phyloP scores from a whole-genome alignment of 2,888 invertebrate genomes.

The Cheilosia grossa region DNA sequence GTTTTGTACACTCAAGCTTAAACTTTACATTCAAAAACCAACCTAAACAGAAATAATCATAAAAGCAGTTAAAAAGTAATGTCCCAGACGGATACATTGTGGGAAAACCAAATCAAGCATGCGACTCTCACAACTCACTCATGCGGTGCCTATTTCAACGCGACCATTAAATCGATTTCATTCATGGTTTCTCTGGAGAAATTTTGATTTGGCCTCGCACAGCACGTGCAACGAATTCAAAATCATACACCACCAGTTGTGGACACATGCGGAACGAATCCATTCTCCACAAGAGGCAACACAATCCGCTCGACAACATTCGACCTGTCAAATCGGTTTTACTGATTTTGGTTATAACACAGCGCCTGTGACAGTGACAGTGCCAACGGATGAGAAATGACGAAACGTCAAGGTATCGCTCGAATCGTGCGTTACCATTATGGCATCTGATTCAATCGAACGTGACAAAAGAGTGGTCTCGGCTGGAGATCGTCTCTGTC shows the following conservation, averaged over 20 bases:
- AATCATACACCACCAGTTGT: conserved; percentile 2
- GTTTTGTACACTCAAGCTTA: too few relatives aligned
- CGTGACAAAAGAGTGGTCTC: conserved; percentile 19
- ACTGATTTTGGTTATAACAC: conserved; percentile 34
- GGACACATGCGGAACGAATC: conserved; percentile 1
- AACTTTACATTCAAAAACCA: too few relatives aligned
- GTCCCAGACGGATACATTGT: neutral
- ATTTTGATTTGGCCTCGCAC: conserved; percentile 52
- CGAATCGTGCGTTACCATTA: conserved; percentile 5
- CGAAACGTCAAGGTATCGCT: conserved; percentile 38
- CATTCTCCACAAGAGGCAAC: conserved; percentile 29
- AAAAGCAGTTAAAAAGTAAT: neutral
- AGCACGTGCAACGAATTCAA: conserved; percentile 54
- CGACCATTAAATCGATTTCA: conserved; percentile 31
- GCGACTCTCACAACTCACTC: conserved; percentile 1
- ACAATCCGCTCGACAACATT: conserved; percentile 9
- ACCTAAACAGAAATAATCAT: too few relatives aligned
- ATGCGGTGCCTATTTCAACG: neutral
- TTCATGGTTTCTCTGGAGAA: conserved; percentile 65
- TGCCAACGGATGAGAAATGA: conserved; percentile 22
- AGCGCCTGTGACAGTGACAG: conserved; percentile 51
- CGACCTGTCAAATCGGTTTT: conserved; percentile 17
- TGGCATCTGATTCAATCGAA: conserved; percentile 27
- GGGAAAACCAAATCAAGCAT: conserved; percentile 10
- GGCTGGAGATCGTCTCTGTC: neutral